phyloP scores from a whole-genome alignment of 2,888 invertebrate genomes.

The Acheta domesticus region DNA sequence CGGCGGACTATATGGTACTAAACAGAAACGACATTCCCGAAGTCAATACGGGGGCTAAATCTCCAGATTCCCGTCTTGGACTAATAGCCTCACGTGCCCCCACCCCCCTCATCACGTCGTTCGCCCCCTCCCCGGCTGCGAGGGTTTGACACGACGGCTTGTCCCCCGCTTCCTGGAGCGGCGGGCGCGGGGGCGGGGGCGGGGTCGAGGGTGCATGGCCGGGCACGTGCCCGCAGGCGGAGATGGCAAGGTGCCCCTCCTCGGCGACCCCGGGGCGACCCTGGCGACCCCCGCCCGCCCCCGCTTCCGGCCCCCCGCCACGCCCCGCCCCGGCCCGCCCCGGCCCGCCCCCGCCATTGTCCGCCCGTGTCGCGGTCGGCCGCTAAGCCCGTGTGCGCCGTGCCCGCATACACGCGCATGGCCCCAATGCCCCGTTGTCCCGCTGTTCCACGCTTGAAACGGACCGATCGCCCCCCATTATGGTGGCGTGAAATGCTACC shows the following conservation, averaged over 20 bases:
- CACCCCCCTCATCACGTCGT: too few relatives aligned
- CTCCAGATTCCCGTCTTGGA: too few relatives aligned
- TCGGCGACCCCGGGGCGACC: not conserved
- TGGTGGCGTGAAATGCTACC: not conserved
- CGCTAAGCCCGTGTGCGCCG: not conserved
- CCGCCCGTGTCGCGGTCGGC: not conserved
- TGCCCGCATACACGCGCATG: not conserved
- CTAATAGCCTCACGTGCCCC: too few relatives aligned
- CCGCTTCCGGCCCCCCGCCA: too few relatives aligned
- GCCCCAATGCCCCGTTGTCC: not conserved
- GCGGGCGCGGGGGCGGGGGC: too few relatives aligned
- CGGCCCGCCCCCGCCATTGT: not conserved
- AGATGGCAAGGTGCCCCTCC: not conserved
- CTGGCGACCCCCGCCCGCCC: not conserved
- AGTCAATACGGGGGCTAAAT: too few relatives aligned
- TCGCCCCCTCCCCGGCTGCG: too few relatives aligned
- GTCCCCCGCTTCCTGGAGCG: too few relatives aligned
- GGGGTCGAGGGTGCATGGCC: too few relatives aligned
- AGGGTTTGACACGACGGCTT: too few relatives aligned
- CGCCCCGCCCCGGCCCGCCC: not conserved
- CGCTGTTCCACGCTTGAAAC: conserved; percentile 18
- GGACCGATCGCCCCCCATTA: conserved; percentile 6
- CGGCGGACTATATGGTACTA: too few relatives aligned
- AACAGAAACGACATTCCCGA: too few relatives aligned
- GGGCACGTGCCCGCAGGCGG: not conserved